Base-by-base conservation (phyloP, 1,140 invertebrate genomes). In the Brachionus paranguensis region DNA sequence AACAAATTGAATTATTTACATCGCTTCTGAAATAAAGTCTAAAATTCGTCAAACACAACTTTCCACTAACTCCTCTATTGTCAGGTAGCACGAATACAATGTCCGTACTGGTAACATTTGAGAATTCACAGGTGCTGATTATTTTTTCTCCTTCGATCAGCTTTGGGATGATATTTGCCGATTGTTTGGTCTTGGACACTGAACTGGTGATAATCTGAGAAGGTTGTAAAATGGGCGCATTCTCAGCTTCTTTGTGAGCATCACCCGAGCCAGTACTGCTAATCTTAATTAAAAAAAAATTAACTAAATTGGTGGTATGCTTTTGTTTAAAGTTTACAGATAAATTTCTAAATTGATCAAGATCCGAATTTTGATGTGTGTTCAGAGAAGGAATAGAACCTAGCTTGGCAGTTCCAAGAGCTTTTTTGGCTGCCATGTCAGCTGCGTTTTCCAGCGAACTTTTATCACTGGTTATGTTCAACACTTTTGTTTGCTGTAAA, bases 371-470 rank as follows among this genome's bases (percentile, higher is more conserved):
- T 20, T 76, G 20, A 29, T 50, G 43, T 10, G 41, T 76, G 47
- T 76, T 76, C 7, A 76, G 12, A 27, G 72, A 76, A 50, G 72
- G 72, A 27, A 76, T 76, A 50, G 72, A 76, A 7, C 72, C 72
- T 10, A 76, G n/a, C 33, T 50, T 76, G n/a, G 72, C 72, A 14
- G 72, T 27, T 3, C 45, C 45, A 10, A 76, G 43, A 29, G 45
- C 72, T 50, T 47, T 47, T 76, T 50, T 76, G 24, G 45, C 72
- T 11, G 43, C 72, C 20, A 37, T 50, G 33, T 76, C 72, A 7
- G 20, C 24, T 10, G 72, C 72, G 20, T 47, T 76, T 24, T 76
- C 72, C 43, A 50, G 27, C 20, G 20, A 11, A 17, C 47, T 20
- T 24, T 50, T 33, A 12, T 50, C 45, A 4, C 20, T 76, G 43